Evolutionary conservation across 2,888 invertebrate genomes (phyloP).

Genomic region (Dryobotodes eremita): DNA sequence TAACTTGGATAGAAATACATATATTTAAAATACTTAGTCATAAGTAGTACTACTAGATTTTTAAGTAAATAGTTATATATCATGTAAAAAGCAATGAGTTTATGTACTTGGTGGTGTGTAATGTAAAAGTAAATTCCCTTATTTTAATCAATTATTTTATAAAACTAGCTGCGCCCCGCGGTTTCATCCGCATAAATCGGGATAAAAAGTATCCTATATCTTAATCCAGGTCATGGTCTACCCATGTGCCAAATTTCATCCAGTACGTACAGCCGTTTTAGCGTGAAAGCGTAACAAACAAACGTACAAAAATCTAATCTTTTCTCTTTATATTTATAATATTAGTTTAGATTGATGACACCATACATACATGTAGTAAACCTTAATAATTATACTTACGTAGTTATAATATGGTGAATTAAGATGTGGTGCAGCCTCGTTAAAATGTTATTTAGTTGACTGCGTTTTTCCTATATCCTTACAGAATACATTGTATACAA

Average conservation of each 20-base stretch:
- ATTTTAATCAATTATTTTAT: slow-evolving; percentile 3
- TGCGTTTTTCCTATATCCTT: not conserved
- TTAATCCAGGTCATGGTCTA: too few species aligned
- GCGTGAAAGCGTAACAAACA: not conserved
- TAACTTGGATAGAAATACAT: slow-evolving; percentile 18
- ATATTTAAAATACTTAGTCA: slow-evolving; percentile 52
- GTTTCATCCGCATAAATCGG: too few species aligned
- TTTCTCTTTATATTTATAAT: too few species aligned
- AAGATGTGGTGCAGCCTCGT: not conserved
- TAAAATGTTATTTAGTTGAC: slow-evolving; percentile 25
- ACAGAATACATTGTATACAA: slow-evolving; percentile 16
- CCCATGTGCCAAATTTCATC: too few species aligned
- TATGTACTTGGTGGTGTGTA: slow-evolving; percentile 40
- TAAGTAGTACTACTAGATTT: slow-evolving; percentile 59
- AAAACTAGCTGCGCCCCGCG: not conserved
- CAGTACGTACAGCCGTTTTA: too few species aligned
- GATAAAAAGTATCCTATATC: too few species aligned
- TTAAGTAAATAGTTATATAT: slow-evolving; percentile 50
- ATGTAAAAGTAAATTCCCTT: slow-evolving; percentile 18
- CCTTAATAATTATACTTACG: not conserved
- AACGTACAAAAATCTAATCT: too few species aligned
- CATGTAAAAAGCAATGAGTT: slow-evolving; percentile 61
- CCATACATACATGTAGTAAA: not conserved
- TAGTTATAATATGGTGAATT: not conserved
- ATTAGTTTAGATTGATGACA: not conserved